Evolutionary conservation across 2,888 invertebrate species (phyloP).

Genomic region (Thyatira batis): DNA sequence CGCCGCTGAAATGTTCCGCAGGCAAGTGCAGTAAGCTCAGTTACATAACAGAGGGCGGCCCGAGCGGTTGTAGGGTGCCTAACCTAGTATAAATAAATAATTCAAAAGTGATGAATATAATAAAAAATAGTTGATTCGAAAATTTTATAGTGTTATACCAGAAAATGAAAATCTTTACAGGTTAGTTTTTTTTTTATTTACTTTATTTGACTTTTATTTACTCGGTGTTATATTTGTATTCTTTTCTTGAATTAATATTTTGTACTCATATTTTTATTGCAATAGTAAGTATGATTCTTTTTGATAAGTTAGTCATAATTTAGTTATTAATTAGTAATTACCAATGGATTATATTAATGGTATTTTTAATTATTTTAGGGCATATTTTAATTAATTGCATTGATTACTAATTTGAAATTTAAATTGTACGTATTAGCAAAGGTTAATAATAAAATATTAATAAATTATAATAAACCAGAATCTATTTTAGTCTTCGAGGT

Average conservation of each 20-base stretch:
- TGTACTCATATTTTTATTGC: too few relatives aligned
- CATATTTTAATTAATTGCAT: too few relatives aligned
- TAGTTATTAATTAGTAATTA: too few relatives aligned
- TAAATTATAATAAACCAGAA: neutral
- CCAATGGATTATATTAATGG: too few relatives aligned
- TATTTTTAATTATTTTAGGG: too few relatives aligned
- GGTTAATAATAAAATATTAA: neutral
- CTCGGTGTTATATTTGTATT: neutral
- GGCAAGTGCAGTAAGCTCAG: slow-evolving; percentile 32
- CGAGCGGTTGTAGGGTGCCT: slow-evolving; percentile 30
- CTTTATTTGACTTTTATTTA: neutral
- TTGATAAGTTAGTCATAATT: too few relatives aligned
- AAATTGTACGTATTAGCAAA: neutral
- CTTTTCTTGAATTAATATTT: too few relatives aligned
- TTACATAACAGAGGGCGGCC: slow-evolving; percentile 53
- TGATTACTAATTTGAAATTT: too few relatives aligned
- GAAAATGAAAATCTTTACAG: neutral
- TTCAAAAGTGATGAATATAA: neutral
- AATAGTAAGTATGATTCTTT: too few relatives aligned
- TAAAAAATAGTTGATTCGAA: neutral
- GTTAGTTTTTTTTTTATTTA: neutral
- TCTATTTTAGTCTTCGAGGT: neutral
- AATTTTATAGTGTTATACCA: neutral
- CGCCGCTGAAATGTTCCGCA: slow-evolving; percentile 13
- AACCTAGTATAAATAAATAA: neutral